Percentiles rank a stretch among this genome's conserved stretches.
phyloP scores from a whole-genome alignment of 2,113 vertebrate species.

The Beaufortia kweichowensis region DNA sequence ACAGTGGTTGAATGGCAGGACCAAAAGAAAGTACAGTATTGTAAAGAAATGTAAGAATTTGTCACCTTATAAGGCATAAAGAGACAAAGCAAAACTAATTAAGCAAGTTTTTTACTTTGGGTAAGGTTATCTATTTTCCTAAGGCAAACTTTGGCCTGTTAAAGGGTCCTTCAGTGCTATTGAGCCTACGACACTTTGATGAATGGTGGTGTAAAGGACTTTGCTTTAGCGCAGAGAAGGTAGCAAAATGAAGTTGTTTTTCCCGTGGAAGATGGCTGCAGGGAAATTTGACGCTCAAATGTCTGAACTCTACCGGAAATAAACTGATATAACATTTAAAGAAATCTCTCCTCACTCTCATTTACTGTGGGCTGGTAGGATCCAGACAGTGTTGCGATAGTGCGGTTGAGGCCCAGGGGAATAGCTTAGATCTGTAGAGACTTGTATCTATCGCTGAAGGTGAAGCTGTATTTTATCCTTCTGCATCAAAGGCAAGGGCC shows the following conservation, averaged over 20 bases:
- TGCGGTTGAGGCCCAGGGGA: constrained; percentile 42
- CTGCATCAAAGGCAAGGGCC: constrained; percentile 49
- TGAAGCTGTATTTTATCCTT: constrained; percentile 59
- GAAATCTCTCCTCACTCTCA: constrained; percentile 45
- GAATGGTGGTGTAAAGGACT: constrained; percentile 56
- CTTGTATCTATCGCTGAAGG: constrained; percentile 56
- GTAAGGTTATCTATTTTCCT: constrained; percentile 55
- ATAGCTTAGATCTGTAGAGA: constrained; percentile 55
- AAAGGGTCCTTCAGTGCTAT: constrained; percentile 52
- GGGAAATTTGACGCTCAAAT: constrained; percentile 56
- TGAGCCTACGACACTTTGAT: constrained; percentile 60
- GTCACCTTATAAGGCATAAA: constrained; percentile 19
- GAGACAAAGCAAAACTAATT: constrained; percentile 53
- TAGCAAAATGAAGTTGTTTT: constrained; percentile 33
- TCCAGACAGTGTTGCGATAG: constrained; percentile 42
- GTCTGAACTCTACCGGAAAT: constrained; percentile 54
- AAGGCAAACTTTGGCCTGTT: constrained; percentile 51
- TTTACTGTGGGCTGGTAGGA: constrained; percentile 6
- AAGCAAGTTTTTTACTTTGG: constrained; percentile 27
- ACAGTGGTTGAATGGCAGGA: constrained; percentile 48
- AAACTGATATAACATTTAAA: constrained; percentile 51
- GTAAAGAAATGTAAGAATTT: constrained; percentile 41
- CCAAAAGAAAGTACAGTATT: constrained; percentile 47
- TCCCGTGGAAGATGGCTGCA: constrained; percentile 62
- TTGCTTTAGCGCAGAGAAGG: constrained; percentile 48